Base-by-base conservation (phyloP, 2,888 invertebrate genomes). In the Exocentrus adspersus region DNA sequence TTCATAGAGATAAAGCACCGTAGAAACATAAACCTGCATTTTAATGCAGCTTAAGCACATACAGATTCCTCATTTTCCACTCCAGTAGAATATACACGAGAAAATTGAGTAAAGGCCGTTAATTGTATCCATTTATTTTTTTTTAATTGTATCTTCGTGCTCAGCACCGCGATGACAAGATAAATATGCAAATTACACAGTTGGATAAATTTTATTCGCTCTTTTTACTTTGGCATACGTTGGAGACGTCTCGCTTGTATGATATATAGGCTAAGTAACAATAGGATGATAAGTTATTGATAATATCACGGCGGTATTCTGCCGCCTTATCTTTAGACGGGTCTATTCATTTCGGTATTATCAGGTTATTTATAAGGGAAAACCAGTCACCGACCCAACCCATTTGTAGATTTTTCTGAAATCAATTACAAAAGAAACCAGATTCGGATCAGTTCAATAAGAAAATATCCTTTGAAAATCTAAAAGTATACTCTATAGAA, bases 91-190 rank as follows among this genome's bases (percentile, higher is more conserved):
- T n/a, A 30, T 45, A 42, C 58, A 50, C 51, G 45, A 41, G 50
- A 41, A 45, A 60, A 42, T 43, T 60, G 65, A 66, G 54, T 66
- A 62, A 66, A 62, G 62, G 48, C 43, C 54, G 57, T 63, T 63
- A 63, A 66, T 61, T 66, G 63, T 63, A 60, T 66, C 60, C 66
- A 58, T 58, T 64, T 56, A n/a, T 50, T 50, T 59, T 46, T 59
- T 59, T 46, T 59, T 59, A 59, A 59, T 59, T 59, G 59, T 37
- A 37, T 50, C 45, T 37, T 50, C 30, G 30, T 45, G 54, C 30
- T 30, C 45, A 54, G 21, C 43, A 52, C 17, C 19, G n/a, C 24
- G 60, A 60, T 45, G 53, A 53, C 53, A 53, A 53, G 53, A 60
- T 60, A 60, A 60, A 54, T 54, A 60, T 60, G 60, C 54, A 60